phyloP scores from a whole-genome alignment of 2,888 invertebrate genomes.

The Aphodius granarius region DNA sequence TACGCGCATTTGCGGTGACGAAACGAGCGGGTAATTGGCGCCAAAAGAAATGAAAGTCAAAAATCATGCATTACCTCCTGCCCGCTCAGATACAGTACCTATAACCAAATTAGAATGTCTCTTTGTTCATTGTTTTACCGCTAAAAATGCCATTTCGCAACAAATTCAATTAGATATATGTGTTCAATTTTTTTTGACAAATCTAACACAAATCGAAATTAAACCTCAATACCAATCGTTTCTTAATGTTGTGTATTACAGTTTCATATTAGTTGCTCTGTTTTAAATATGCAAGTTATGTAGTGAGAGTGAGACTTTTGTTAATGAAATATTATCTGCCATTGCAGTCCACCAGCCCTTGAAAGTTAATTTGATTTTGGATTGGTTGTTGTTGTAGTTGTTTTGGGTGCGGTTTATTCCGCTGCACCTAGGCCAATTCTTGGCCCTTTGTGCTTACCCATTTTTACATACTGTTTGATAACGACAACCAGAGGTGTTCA shows the following conservation, averaged over 20 bases:
- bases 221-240: not conserved
- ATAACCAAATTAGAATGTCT: not conserved
- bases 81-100: not conserved
- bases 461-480: too few species aligned
- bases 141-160: not conserved
- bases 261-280: too few species aligned
- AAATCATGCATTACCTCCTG: not conserved
- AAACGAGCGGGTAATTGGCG: not conserved
- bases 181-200: not conserved
- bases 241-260: not conserved
- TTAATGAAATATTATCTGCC: too few species aligned
- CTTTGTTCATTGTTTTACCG: not conserved
- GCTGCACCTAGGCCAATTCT: too few species aligned
- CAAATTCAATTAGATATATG: not conserved
- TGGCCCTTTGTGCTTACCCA: too few species aligned
- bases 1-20: not conserved
- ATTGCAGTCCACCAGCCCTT: too few species aligned
- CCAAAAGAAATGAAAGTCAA: not conserved
- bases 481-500: too few species aligned
- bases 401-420: too few species aligned
- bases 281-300: too few species aligned
- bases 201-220: not conserved
- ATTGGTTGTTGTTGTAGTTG: too few species aligned
- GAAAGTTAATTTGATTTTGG: too few species aligned
- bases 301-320: too few species aligned